Conservation (phyloP, 1,140 invertebrate species). For the Drepana arcuata region DNA sequence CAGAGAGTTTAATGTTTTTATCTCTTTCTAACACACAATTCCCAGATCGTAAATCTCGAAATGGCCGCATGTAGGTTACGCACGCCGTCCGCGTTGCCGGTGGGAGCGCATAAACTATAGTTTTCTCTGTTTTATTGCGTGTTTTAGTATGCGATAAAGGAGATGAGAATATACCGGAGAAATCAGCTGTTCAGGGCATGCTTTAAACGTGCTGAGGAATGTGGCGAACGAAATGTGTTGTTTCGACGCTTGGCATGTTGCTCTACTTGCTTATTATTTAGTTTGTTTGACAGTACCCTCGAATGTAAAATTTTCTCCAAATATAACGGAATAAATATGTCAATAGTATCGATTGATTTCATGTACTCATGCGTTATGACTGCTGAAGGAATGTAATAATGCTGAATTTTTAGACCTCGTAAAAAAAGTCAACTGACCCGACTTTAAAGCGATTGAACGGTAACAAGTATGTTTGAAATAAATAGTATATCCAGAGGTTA, state of each 20-base stretch:
- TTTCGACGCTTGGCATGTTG: slow-evolving; percentile 28
- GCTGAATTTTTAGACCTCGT: no score
- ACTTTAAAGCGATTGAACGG: no score
- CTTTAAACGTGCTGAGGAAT: slow-evolving; percentile 70
- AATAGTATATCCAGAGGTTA: no score
- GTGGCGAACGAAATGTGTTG: slow-evolving; percentile 62
- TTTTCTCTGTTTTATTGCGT: slow-evolving; percentile 70
- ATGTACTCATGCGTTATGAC: no score
- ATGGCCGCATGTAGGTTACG: slow-evolving; percentile 73
- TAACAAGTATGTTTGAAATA: no score
- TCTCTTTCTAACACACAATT: slow-evolving; percentile 71
- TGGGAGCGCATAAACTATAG: slow-evolving; percentile 64
- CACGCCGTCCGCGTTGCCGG: slow-evolving; percentile 59
- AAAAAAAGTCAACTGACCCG: no score
- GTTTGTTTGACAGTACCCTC: no score
- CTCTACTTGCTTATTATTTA: slow-evolving; percentile 41
- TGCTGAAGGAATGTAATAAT: no score
- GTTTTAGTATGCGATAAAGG: slow-evolving; percentile 63
- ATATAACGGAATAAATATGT: no score
- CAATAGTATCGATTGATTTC: no score
- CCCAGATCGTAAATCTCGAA: slow-evolving; percentile 74
- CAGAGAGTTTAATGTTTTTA: slow-evolving; percentile 61
- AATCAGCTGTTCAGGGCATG: slow-evolving; percentile 70
- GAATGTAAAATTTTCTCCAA: no score
- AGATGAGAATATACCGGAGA: slow-evolving; percentile 63